These are phyloP conservation scores for Sakesphorus luctuosus DNA, from an alignment of 2,113 vertebrate species.

Conservation along the genomic window DNA sequence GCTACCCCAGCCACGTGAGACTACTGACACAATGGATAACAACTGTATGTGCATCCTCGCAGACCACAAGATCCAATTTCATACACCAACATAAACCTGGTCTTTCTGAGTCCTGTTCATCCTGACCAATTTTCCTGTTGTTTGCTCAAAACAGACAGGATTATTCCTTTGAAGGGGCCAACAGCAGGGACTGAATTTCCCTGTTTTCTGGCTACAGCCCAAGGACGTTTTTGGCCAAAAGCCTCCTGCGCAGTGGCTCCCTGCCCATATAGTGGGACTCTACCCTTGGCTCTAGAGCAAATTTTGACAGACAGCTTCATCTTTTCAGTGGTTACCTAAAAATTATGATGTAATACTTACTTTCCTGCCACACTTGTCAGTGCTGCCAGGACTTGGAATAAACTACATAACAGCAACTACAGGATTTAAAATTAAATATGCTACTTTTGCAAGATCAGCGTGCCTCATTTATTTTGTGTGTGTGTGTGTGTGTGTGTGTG, in stretches of 20 bases:
- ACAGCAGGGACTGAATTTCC: background rate
- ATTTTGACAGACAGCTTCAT: background rate
- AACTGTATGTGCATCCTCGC: background rate
- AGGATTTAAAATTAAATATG: background rate
- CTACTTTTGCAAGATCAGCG: background rate
- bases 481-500: too few relatives aligned
- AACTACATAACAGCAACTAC: background rate
- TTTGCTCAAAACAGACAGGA: background rate
- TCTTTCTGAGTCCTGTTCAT: background rate
- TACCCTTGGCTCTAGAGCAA: background rate
- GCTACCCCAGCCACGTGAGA: accelerated
- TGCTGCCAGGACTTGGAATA: background rate
- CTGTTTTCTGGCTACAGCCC: background rate
- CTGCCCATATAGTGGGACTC: background rate
- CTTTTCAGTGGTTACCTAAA: background rate
- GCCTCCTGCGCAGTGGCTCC: background rate
- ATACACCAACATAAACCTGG: background rate
- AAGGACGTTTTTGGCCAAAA: background rate
- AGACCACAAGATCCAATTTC: background rate
- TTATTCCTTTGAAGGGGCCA: background rate
- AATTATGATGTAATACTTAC: background rate
- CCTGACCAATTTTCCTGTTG: background rate
- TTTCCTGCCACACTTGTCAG: background rate
- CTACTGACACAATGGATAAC: accelerated
- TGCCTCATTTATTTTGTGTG: too few relatives aligned